These are phyloP conservation scores for Pararge aegeria DNA, from an alignment of 1,140 invertebrate genomes.

Conservation along the genomic window DNA sequence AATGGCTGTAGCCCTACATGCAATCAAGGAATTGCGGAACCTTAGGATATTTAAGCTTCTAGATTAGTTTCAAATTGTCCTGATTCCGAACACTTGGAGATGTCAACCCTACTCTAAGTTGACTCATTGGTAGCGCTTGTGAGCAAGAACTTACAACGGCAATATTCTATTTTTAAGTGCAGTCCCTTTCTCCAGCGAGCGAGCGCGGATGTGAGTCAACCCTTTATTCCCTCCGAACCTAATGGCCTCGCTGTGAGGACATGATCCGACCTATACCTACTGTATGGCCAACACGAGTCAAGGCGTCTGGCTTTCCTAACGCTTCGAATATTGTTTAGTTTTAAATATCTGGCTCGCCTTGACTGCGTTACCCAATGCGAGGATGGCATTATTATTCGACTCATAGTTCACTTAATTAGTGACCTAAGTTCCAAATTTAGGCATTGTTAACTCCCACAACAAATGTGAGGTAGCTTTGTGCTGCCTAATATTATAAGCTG, in stretches of 20 bases:
- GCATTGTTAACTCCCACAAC: background rate
- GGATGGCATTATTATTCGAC: conserved; percentile 52
- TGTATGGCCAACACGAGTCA: conserved; percentile 46
- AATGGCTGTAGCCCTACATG: too few relatives aligned
- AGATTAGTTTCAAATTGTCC: background rate
- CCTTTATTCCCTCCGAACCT: conserved; percentile 47
- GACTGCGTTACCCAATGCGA: conserved; percentile 57
- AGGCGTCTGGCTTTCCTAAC: conserved; percentile 58
- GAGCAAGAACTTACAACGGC: conserved; percentile 10
- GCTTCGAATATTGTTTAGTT: conserved; percentile 59
- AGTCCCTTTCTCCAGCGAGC: conserved; percentile 16
- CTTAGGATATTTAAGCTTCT: too few relatives aligned
- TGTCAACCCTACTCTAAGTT: background rate
- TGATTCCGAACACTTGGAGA: background rate
- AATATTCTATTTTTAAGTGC: conserved; percentile 16
- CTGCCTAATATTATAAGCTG: too few relatives aligned
- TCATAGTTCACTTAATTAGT: conserved; percentile 40
- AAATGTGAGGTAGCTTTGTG: too few relatives aligned
- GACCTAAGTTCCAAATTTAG: background rate
- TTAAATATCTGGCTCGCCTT: conserved; percentile 68
- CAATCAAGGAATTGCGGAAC: too few relatives aligned
- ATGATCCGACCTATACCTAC: conserved; percentile 29
- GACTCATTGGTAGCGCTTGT: conserved; percentile 7
- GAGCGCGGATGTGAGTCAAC: conserved; percentile 48
- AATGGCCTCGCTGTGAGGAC: conserved; percentile 47